Evolutionary conservation across 2,888 invertebrate genomes (phyloP).

Genomic region (Melitaea athalia): DNA sequence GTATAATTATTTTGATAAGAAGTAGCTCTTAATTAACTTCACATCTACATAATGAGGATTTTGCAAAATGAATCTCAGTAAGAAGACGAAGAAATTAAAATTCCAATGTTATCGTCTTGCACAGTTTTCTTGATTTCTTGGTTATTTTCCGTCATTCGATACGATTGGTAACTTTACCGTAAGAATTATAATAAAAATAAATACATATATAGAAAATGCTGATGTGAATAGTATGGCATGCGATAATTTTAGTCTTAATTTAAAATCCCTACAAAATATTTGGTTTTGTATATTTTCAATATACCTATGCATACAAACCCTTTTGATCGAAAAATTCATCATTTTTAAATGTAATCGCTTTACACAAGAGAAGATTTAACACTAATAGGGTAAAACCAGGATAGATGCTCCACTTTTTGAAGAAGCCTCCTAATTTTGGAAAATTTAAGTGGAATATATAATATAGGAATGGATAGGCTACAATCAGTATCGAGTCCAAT

Average conservation of each 20-base stretch:
- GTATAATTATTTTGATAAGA: no score
- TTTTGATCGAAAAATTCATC: no score
- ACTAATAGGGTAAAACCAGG: no score
- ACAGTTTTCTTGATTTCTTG: constrained; percentile 25
- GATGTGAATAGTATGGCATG: neutral
- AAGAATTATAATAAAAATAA: constrained; percentile 8
- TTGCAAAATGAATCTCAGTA: constrained; percentile 21
- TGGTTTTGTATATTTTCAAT: neutral
- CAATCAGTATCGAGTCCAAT: no score
- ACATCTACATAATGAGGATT: neutral
- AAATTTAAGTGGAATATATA: no score
- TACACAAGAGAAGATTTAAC: no score
- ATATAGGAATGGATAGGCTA: no score
- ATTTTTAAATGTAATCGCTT: no score
- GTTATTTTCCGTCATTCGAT: constrained; percentile 25
- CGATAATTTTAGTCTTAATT: neutral
- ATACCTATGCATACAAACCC: neutral
- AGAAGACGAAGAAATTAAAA: constrained; percentile 36
- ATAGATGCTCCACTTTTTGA: no score
- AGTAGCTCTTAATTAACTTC: no score
- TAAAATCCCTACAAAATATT: neutral
- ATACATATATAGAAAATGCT: neutral
- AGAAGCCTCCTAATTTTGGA: no score
- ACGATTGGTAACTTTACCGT: constrained; percentile 24
- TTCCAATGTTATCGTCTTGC: constrained; percentile 38